Conservation (phyloP, 2,888 invertebrate genomes). For the Hoplodrina blanda region DNA sequence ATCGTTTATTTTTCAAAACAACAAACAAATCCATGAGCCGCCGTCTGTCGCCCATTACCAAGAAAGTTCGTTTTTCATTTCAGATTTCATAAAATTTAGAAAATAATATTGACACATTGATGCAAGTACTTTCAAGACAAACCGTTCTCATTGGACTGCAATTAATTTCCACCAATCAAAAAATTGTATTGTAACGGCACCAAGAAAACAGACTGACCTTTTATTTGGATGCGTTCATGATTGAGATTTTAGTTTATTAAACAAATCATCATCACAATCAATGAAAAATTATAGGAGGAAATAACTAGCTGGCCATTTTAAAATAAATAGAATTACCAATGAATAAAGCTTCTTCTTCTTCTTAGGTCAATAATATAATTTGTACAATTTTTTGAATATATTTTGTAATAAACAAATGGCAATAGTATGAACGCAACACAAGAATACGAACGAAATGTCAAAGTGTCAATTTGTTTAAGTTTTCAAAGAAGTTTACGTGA, state of each 20-base stretch:
- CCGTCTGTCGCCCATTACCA: constrained; percentile 38
- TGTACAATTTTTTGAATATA: no score
- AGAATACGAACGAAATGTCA: constrained; percentile 23
- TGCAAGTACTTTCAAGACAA: not conserved
- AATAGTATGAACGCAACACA: constrained; percentile 32
- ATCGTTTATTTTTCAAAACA: constrained; percentile 55
- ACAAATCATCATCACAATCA: no score
- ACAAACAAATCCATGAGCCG: constrained; percentile 60
- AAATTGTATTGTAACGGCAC: rapidly evolving
- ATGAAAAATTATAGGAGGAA: not conserved
- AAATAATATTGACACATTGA: not conserved
- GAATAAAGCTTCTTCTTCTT: not conserved
- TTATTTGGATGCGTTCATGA: constrained; percentile 29
- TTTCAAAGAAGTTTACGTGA: constrained; percentile 27
- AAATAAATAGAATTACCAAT: not conserved
- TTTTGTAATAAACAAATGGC: no score
- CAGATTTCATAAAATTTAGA: not conserved
- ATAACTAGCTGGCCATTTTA: not conserved
- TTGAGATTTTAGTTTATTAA: not conserved
- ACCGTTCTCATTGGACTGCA: constrained; percentile 13
- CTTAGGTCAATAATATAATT: not conserved
- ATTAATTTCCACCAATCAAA: not conserved
- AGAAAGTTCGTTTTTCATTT: constrained; percentile 7
- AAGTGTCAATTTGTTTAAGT: constrained; percentile 5
- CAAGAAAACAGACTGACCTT: not conserved